Percentiles rank a stretch among this genome's conserved stretches.
Evolutionary conservation across 35 echinoderm and acorn worm species (phyloP).

Genomic region (Apostichopus japonicus): DNA sequence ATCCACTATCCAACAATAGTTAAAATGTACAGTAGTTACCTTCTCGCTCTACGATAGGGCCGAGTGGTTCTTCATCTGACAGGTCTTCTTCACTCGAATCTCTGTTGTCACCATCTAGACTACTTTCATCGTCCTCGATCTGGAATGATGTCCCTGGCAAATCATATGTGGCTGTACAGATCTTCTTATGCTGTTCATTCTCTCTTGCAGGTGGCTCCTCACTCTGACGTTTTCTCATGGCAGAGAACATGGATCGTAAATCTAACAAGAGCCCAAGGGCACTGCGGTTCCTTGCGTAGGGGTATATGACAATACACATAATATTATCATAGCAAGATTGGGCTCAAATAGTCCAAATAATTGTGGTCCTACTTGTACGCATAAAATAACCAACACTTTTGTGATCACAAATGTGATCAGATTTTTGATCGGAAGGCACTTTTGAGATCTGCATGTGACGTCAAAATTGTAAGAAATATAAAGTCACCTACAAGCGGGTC

Average conservation of each 20-base stretch:
- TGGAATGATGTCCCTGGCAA: constrained; percentile 39
- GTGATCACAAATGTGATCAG: too few species aligned
- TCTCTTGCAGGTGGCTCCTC: constrained; percentile 48
- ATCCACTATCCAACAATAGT: constrained; percentile 1
- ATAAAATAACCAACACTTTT: too few species aligned
- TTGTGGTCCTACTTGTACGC: too few species aligned
- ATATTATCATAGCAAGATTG: too few species aligned
- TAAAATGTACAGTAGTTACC: not conserved
- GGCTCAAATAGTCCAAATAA: too few species aligned
- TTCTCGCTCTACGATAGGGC: not conserved
- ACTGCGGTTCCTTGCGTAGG: too few species aligned
- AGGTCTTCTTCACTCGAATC: constrained; percentile 35
- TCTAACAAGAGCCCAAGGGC: too few species aligned
- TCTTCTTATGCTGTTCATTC: not conserved
- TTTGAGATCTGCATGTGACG: too few species aligned
- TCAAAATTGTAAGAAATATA: too few species aligned
- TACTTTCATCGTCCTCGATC: constrained; percentile 29
- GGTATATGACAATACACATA: too few species aligned
- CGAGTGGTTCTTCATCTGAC: constrained; percentile 6
- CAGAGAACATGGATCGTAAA: constrained; percentile 34
- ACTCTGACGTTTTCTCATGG: constrained; percentile 34
- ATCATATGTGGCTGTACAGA: constrained; percentile 5
- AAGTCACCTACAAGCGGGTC: too few species aligned
- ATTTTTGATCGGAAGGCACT: too few species aligned
- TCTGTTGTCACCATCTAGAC: constrained; percentile 33